These are phyloP conservation scores for Papilio gigon DNA, from an alignment of 2,888 invertebrate genomes.

Conservation along the genomic window DNA sequence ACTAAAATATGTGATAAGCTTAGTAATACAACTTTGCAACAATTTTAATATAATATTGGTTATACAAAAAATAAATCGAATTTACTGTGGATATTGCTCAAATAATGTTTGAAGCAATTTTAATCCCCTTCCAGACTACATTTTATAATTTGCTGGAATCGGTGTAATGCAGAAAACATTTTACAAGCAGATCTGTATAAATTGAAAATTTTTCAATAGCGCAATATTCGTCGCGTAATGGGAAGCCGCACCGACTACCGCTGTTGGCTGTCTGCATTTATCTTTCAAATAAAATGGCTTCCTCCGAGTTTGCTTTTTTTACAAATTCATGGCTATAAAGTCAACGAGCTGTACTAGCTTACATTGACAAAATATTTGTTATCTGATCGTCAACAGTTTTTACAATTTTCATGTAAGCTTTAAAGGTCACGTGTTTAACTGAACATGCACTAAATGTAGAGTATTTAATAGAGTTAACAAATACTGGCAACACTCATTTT, in stretches of 20 bases:
- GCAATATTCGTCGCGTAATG: slow-evolving; percentile 14
- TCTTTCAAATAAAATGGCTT: not conserved
- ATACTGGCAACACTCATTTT: not conserved
- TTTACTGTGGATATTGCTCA: not conserved
- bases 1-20: slow-evolving; percentile 10
- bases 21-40: not conserved
- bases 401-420: too few relatives aligned
- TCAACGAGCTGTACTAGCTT: not conserved
- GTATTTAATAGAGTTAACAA: not conserved
- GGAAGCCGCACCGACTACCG: slow-evolving; percentile 7
- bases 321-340: not conserved
- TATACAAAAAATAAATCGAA: not conserved
- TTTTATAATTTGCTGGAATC: not conserved
- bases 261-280: slow-evolving; percentile 11
- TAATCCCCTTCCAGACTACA: not conserved
- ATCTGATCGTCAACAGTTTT: too few relatives aligned
- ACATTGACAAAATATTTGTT: not conserved
- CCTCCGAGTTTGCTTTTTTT: not conserved
- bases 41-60: not conserved
- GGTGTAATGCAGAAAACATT: not conserved
- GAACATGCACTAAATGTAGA: too few relatives aligned
- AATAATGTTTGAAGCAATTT: not conserved
- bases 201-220: slow-evolving; percentile 19
- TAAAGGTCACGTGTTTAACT: too few relatives aligned
- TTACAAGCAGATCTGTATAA: slow-evolving; percentile 7